Evolutionary conservation across 2,888 invertebrate species (phyloP), one percentile per base, ranked within the genome.

Genomic region (Hipparchia semele): DNA sequence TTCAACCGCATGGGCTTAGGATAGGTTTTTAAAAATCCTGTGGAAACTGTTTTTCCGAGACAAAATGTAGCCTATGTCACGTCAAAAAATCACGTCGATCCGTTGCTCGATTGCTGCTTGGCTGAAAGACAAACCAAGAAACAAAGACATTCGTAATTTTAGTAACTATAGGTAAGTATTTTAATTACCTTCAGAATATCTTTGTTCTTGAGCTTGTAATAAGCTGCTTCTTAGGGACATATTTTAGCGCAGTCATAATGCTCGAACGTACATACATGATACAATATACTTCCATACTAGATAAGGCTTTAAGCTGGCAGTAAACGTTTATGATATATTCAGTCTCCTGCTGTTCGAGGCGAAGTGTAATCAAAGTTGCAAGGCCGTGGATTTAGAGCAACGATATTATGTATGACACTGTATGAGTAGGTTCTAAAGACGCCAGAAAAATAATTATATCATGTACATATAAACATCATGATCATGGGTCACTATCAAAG

Each of bases 361-460:
- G 80, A 81, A 80, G 79, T 85, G 82, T 82, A 86, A 87, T 87
- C 86, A 87, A 88, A 87, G 82, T 87, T 87, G 83, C 81, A 83
- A 84, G 86, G 81, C 85, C 80, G 69, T 51, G 65, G 84, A 83
- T 83, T 87, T 85, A 80, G 80, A 81, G 73, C 79, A 77, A 79
- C 53, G 53, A 73, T 79, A 80, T 84, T 81, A 81, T 78, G 79
- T 77, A 80, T 79, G 79, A 77, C 78, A 73, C 54, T 65, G 71
- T 64, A 75, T 59, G 60, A 53, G 65, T 65, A 65, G 8, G 23
- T 51, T 46, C 39, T n/a, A 8, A 10, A 64, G 13, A 58, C 49
- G 9, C 7, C 23, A 49, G 64, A 7, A 45, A 13, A 62, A 46
- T 62, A 46, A 13, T 46, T n/a, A 7, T 1, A n/a, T n/a, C n/a